Percentiles rank a stretch among this genome's conserved stretches.
Evolutionary conservation across 1,140 invertebrate species (phyloP).

Genomic region (Lasaia peninsularis): DNA sequence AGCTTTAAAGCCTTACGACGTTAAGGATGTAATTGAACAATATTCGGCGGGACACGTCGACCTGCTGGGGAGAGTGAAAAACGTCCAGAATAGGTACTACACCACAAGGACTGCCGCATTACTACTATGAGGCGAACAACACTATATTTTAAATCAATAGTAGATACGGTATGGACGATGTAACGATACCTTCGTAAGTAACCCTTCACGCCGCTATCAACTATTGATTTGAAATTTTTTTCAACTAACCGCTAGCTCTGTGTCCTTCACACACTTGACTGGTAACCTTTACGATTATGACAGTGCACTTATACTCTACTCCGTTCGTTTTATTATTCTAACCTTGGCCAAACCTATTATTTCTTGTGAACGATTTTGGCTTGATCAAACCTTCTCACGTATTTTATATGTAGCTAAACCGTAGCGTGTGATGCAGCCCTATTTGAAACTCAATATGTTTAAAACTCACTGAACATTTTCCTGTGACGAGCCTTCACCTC

Average conservation of each 20-base stretch:
- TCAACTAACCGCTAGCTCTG: constrained; percentile 19
- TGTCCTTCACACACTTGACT: constrained; percentile 8
- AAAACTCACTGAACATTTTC: constrained; percentile 23
- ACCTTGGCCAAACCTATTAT: background rate
- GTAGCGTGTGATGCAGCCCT: background rate
- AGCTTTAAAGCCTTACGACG: constrained; percentile 96
- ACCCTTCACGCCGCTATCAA: background rate
- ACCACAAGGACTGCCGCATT: constrained; percentile 20
- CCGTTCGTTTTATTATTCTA: background rate
- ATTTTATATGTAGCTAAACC: background rate
- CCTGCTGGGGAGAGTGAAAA: constrained; percentile 92
- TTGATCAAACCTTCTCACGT: constrained; percentile 1
- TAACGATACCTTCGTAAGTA: background rate
- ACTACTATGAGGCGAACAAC: constrained; percentile 10
- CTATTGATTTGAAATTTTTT: constrained; percentile 18
- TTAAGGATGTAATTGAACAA: constrained; percentile 98
- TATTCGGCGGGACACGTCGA: constrained; percentile 96
- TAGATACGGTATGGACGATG: background rate
- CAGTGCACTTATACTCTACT: constrained; percentile 4
- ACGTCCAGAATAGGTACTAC: constrained; percentile 89
- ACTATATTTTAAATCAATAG: constrained; percentile 20
- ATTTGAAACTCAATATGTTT: background rate
- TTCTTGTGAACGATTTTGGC: background rate
- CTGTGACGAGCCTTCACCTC: background rate
- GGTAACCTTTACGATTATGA: constrained; percentile 8